Evolutionary conservation across 2,113 vertebrate species (phyloP).

Genomic region (Vireo altiloquus): DNA sequence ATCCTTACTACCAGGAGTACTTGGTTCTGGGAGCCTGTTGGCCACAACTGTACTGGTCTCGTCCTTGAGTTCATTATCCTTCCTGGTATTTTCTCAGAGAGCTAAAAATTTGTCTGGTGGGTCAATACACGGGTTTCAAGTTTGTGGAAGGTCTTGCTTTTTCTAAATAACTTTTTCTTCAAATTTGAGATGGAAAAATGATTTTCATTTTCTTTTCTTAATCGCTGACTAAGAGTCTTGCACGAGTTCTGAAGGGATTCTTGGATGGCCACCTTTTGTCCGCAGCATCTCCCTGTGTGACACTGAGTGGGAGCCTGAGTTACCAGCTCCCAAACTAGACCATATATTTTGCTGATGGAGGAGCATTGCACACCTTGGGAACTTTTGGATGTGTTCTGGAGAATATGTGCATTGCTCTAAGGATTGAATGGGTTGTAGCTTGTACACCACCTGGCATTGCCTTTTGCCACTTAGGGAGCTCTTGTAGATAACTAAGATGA

Average conservation of each 20-base stretch:
- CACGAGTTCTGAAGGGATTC: background rate
- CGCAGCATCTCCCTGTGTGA: background rate
- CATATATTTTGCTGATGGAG: background rate
- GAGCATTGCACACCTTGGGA: background rate
- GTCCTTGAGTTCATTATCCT: background rate
- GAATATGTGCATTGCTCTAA: background rate
- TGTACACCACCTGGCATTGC: background rate
- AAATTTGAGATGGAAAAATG: fast-evolving
- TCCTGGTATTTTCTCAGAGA: background rate
- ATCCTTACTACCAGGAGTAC: background rate
- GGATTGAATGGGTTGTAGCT: background rate
- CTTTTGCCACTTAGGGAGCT: background rate
- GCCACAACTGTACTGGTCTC: background rate
- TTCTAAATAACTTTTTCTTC: background rate
- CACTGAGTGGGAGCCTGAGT: background rate
- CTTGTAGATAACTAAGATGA: background rate
- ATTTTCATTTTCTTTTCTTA: background rate
- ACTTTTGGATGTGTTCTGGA: background rate
- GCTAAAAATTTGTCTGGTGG: background rate
- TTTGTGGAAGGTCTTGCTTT: background rate
- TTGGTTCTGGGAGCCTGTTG: background rate
- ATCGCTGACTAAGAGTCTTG: background rate
- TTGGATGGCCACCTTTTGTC: background rate
- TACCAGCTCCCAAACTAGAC: background rate
- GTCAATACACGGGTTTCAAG: background rate